phyloP scores from a whole-genome alignment of 2,888 invertebrate species.

The Noctua pronuba region DNA sequence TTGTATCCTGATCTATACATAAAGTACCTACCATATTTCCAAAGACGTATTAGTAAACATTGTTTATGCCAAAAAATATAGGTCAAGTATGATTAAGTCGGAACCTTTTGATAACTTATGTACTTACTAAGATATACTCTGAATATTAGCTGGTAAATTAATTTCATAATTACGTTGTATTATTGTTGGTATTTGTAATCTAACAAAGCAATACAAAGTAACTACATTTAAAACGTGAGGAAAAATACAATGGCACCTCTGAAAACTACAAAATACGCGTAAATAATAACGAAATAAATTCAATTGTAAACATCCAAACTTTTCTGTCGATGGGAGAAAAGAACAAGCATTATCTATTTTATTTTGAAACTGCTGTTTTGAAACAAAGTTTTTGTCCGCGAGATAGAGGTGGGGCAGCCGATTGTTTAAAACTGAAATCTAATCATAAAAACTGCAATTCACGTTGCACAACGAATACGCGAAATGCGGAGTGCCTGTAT shows the following conservation, averaged over 20 bases:
- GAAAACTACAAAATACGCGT: conserved; percentile 14
- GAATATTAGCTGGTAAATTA: background rate
- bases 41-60: conserved; percentile 28
- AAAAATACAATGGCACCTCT: background rate
- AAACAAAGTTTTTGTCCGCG: conserved; percentile 62
- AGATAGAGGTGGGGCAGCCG: conserved; percentile 26
- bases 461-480: conserved; percentile 37
- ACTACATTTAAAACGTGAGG: background rate
- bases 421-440: conserved; percentile 53
- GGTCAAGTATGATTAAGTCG: conserved; percentile 52
- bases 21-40: background rate
- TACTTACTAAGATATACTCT: conserved; percentile 16
- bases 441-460: conserved; percentile 52
- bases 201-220: background rate
- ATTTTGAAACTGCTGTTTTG: conserved; percentile 62
- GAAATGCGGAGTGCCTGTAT: conserved; percentile 20
- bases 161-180: conserved; percentile 1
- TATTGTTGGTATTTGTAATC: background rate
- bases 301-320: conserved; percentile 44
- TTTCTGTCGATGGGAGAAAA: conserved; percentile 51
- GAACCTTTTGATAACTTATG: conserved; percentile 44
- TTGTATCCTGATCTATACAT: background rate
- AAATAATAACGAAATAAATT: conserved; percentile 48
- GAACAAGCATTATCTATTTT: conserved; percentile 57
- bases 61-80: conserved; percentile 47